Percentiles rank a stretch among this genome's conserved stretches.
Conservation (phyloP, 1,140 invertebrate species). For the Ceratitis capitata region DNA sequence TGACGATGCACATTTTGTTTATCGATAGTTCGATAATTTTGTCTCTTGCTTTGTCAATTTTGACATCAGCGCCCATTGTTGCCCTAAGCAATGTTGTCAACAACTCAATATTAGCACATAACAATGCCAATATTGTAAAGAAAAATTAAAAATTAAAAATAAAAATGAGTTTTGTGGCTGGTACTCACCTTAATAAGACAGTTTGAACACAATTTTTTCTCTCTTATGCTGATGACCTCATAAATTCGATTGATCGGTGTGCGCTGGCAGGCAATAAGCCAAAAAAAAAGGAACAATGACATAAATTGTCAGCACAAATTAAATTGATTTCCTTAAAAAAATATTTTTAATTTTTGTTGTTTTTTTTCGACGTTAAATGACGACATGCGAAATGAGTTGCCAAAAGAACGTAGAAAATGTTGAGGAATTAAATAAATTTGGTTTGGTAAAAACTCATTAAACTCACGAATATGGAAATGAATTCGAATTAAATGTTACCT, state of each 20-base stretch:
- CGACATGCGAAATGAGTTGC: not conserved
- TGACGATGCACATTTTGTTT: not conserved
- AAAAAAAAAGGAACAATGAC: not conserved
- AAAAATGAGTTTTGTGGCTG: no score
- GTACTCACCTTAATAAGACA: not conserved
- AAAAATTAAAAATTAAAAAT: not conserved
- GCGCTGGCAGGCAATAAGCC: not conserved
- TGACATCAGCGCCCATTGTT: not conserved
- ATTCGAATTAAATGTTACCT: not conserved
- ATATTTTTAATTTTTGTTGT: no score
- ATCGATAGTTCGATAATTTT: not conserved
- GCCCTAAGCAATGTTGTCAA: not conserved
- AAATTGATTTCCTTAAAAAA: not conserved
- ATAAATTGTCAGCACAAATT: not conserved
- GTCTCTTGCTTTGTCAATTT: not conserved
- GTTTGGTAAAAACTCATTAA: not conserved
- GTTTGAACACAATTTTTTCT: not conserved
- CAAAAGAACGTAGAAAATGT: not conserved
- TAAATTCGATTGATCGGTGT: not conserved
- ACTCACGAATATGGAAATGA: not conserved
- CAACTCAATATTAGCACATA: not conserved
- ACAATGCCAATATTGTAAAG: not conserved
- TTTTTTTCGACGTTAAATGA: not conserved
- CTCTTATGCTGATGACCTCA: slow-evolving; percentile 8
- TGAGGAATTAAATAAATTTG: not conserved